Evolutionary conservation across 2,113 vertebrate species (phyloP), one percentile per base, ranked within the genome.

Genomic region (Coturnix japonica): DNA sequence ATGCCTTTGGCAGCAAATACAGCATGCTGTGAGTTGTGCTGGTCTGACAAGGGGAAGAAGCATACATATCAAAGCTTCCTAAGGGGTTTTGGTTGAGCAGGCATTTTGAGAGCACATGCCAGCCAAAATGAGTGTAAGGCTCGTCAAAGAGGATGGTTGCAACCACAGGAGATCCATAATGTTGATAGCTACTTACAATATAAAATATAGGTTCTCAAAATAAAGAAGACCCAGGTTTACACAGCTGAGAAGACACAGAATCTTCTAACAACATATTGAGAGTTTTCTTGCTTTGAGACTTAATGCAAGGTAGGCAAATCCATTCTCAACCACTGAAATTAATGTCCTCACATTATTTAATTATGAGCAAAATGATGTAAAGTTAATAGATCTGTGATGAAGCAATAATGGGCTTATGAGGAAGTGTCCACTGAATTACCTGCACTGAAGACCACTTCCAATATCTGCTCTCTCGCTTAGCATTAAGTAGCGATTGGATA

Each of bases 281-380:
- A 65, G 7, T 64, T 82, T 70, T 30, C 61, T 82, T 25, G 7
- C 25, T 41, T 2, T 35, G 7, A 49, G 23, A 23, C 9, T 61
- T 41, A 56, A 76, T 39, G n/a, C 47, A 39, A 77, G 5, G 14
- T 35, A 14, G 46, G 43, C 11, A 57, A 54, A 11, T 69, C 6
- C 11, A 11, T 63, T 67, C 25, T 57, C 14, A n/a, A 30, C 20
- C 51, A 14, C 31, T 69, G 25, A 72, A 65, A 69, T 5, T 39
- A 13, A 31, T 33, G 18, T 4, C 41, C 5, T 46, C 54, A 11
- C 0, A 0, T 67, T 77, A 25, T 3, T 25, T 19, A 31, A 39
- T 7, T 57, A 43, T 46, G 22, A 21, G 69, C 47, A 69, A 86
- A 86, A 67, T 18, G 66, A 44, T 3, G 7, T 22, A 56, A 51